Conservation (phyloP, 2,113 vertebrate species). For the Cygnus buccinator region DNA sequence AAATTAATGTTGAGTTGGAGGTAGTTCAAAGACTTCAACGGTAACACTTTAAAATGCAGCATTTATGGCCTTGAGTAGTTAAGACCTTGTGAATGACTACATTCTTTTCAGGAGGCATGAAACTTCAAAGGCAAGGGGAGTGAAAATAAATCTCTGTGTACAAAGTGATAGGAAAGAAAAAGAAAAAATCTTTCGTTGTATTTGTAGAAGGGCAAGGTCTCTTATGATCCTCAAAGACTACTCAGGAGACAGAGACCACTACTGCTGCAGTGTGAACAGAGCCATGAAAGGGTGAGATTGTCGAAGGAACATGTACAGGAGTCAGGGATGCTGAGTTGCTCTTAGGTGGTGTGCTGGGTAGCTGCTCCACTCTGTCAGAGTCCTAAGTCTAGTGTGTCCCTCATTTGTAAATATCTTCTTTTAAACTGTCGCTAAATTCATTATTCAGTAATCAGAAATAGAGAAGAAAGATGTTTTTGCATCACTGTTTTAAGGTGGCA, state of each 20-base stretch:
- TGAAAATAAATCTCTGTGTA: neutral
- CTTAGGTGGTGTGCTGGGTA: neutral
- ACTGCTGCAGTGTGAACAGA: neutral
- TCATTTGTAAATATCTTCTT: neutral
- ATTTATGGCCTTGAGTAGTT: slow-evolving; percentile 13
- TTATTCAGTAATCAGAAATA: neutral
- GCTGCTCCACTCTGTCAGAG: neutral
- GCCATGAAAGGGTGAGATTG: neutral
- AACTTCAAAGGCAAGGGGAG: neutral
- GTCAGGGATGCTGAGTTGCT: neutral
- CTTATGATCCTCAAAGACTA: neutral
- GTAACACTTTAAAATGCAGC: slow-evolving; percentile 9
- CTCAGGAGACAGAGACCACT: neutral
- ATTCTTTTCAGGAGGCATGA: neutral
- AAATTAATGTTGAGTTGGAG: slow-evolving; percentile 14
- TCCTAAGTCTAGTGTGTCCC: neutral
- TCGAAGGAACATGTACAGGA: rapidly evolving
- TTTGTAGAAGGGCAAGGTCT: neutral
- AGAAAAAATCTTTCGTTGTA: neutral
- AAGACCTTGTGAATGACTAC: neutral
- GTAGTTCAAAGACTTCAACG: slow-evolving; percentile 20
- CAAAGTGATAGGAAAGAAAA: neutral
- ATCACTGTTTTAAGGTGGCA: neutral
- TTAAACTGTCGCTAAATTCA: neutral
- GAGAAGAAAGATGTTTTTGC: neutral